Conservation (phyloP, 2,888 invertebrate species). For the Himalopsyche japonica region DNA sequence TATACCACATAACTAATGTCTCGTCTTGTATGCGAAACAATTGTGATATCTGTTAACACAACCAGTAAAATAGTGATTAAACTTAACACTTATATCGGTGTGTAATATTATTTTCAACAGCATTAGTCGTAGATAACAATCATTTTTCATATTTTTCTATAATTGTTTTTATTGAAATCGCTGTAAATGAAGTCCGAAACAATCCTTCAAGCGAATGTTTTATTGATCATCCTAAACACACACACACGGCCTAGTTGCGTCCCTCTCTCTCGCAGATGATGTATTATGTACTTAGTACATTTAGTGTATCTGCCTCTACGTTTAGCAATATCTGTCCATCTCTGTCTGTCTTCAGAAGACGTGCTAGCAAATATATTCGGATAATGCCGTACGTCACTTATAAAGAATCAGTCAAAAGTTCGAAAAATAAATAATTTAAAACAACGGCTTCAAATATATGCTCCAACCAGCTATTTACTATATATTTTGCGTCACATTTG, state of each 20-base stretch:
- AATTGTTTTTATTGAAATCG: slow-evolving; percentile 3
- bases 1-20: too few relatives aligned
- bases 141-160: too few relatives aligned
- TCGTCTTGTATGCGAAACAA: too few relatives aligned
- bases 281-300: slow-evolving; percentile 34
- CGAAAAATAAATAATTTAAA: neutral
- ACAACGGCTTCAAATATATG: neutral
- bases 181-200: slow-evolving; percentile 15
- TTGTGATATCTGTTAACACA: too few relatives aligned
- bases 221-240: slow-evolving; percentile 43
- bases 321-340: slow-evolving; percentile 18
- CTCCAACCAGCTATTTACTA: too few relatives aligned
- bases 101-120: too few relatives aligned
- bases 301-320: slow-evolving; percentile 18
- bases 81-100: too few relatives aligned
- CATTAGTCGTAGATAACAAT: too few relatives aligned
- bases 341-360: slow-evolving; percentile 31
- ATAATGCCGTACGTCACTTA: slow-evolving; percentile 10
- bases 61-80: too few relatives aligned
- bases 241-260: slow-evolving; percentile 44
- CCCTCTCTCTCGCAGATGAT: slow-evolving; percentile 37
- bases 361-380: slow-evolving; percentile 19
- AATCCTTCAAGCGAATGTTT: slow-evolving; percentile 34
- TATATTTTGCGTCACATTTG: too few relatives aligned
- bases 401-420: neutral